Evolutionary conservation across 2,797 vertebrate species (phyloP).

Genomic region (Alectoris magna): DNA sequence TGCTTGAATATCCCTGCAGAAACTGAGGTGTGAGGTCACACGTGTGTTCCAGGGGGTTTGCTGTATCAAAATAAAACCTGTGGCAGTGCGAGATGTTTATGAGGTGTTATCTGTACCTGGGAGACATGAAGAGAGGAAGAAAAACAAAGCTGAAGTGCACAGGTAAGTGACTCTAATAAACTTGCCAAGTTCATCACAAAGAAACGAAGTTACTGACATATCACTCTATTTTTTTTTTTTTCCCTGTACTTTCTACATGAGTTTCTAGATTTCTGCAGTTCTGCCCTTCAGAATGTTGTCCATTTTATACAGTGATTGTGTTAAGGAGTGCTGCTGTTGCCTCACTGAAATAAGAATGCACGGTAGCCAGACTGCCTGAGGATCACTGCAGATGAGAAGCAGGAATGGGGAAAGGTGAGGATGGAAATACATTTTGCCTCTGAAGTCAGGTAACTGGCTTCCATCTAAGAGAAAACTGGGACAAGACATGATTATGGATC

Average conservation of each 20-base stretch:
- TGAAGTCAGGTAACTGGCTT: slow-evolving; percentile 18
- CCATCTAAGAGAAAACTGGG: slow-evolving; percentile 3
- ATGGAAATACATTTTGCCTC: neutral
- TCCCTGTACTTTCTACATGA: neutral
- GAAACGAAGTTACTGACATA: neutral
- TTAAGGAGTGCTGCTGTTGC: neutral
- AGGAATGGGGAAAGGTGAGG: neutral
- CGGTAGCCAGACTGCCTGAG: neutral
- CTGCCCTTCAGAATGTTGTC: neutral
- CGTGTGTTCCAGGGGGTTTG: neutral
- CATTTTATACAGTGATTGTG: neutral
- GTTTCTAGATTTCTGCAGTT: neutral
- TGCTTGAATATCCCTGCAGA: neutral
- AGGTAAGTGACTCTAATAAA: slow-evolving; percentile 6
- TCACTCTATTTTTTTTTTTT: neutral
- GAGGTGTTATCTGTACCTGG: slow-evolving; percentile 7
- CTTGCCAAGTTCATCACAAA: neutral
- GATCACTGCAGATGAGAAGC: neutral
- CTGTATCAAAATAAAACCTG: neutral
- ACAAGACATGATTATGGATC: slow-evolving; percentile 20
- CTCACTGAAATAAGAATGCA: neutral
- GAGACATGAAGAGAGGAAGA: neutral
- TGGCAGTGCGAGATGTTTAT: slow-evolving; percentile 14
- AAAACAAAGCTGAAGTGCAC: neutral
- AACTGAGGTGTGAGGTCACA: neutral